These are phyloP conservation scores for Telenomus remus DNA, from an alignment of 1,140 invertebrate genomes.

Conservation along the genomic window DNA sequence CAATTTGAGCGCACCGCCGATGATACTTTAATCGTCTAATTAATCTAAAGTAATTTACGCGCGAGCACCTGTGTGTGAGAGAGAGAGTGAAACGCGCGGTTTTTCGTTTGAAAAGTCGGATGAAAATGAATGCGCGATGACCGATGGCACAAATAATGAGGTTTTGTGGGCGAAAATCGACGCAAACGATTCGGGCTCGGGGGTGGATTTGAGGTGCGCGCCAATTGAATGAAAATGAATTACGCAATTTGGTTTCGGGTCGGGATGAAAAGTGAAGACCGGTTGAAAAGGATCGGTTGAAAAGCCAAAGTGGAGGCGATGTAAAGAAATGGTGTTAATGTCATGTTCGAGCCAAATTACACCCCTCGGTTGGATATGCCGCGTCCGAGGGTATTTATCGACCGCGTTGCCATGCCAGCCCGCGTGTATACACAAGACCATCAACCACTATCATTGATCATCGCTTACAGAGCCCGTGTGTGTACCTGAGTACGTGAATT, in stretches of 20 bases:
- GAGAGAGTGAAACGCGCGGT: neutral
- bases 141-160: no score
- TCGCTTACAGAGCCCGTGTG: conserved; percentile 51
- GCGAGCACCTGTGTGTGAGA: neutral
- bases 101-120: neutral
- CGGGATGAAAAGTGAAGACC: neutral
- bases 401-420: conserved; percentile 60
- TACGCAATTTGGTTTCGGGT: no score
- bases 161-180: no score
- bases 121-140: neutral
- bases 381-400: conserved; percentile 59
- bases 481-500: conserved; percentile 51
- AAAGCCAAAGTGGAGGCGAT: conserved; percentile 33
- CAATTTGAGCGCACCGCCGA: neutral
- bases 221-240: no score
- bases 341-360: conserved; percentile 57
- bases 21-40: conserved; percentile 3
- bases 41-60: conserved; percentile 6
- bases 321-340: conserved; percentile 59
- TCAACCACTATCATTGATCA: conserved; percentile 60
- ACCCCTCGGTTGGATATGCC: conserved; percentile 42
- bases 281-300: neutral
- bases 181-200: no score
- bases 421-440: conserved; percentile 58
- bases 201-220: no score